phyloP scores from a whole-genome alignment of 2,113 vertebrate species.

The Mesocricetus auratus region DNA sequence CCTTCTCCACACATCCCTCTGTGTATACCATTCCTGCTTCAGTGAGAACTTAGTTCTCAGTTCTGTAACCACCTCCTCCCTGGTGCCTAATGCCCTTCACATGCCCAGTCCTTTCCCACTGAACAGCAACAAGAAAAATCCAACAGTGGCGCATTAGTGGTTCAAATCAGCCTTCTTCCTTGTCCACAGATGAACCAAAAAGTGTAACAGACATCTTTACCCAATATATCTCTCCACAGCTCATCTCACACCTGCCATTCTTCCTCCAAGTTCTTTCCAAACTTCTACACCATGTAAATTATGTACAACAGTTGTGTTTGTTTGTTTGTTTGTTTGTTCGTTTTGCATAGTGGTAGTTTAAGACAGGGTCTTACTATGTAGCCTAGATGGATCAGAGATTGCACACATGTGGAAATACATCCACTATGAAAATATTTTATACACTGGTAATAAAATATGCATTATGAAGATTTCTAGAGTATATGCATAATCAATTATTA shows the following conservation, averaged over 20 bases:
- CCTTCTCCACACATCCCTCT: background rate
- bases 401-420: background rate
- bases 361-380: background rate
- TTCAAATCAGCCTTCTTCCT: constrained; percentile 79
- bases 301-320: constrained; percentile 53
- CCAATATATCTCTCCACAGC: constrained; percentile 43
- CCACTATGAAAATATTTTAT: constrained; percentile 81
- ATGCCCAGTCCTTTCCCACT: background rate
- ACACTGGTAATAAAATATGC: constrained; percentile 85
- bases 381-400: background rate
- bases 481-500: constrained; percentile 85
- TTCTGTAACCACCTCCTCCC: background rate
- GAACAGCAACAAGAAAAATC: constrained; percentile 26
- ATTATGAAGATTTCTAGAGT: constrained; percentile 85
- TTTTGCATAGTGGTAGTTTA: background rate
- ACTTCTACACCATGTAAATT: constrained; percentile 82
- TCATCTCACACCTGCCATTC: constrained; percentile 80
- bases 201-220: constrained; percentile 68
- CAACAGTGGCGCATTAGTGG: constrained; percentile 47
- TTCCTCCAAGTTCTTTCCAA: constrained; percentile 83
- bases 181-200: constrained; percentile 60
- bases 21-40: background rate
- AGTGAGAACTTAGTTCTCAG: background rate
- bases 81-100: background rate
- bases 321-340: background rate